Base-by-base conservation (phyloP, 2,888 invertebrate species). In the Dicyrtoma fusca region DNA sequence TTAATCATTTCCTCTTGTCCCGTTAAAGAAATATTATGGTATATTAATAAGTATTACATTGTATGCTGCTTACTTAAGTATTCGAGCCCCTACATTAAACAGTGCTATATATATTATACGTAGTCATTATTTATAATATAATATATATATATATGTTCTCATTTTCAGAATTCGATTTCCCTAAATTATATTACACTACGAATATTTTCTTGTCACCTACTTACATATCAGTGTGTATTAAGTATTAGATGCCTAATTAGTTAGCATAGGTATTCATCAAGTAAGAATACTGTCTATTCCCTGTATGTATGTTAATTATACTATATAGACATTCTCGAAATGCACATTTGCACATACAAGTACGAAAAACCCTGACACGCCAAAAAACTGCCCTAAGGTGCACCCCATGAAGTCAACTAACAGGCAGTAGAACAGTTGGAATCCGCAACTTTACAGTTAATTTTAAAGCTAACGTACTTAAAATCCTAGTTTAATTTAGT, bases 1-100 rank as follows among this genome's bases (percentile, higher is more conserved):
- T 65, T 65, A 65, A 65, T 65, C 65, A 65, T 65, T 65, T 65
- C 42, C 57, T 55, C 66, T 55, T 44, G 34, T 45, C 14, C 34
- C 25, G 23, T 59, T 25, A 26, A 59, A 59, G 59, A 59, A 14
- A 34, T 34, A 26, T 26, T 59, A 26, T 53, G 19, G 17, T 53
- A n/a, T 59, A 10, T n/a, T 59, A 59, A 4, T 59, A 14, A 53
- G 21, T 59, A 34, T 59, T 59, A 59, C 34, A 34, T 59, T 17
- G 17, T 55, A 55, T 53, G 11, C 21, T 53, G 19, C 19, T 19
- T 19, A 53, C 53, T 5, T 19, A 53, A 53, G 53, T 53, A 53
- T 53, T 53, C 21, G 21, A 21, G 21, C 21, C 21, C 53, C 11
- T 21, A 53, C 4, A 19, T 53, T 19, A 53, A 53, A 53, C 53